Base-by-base conservation (phyloP, 2,113 vertebrate species). In the Tragelaphus strepsiceros region DNA sequence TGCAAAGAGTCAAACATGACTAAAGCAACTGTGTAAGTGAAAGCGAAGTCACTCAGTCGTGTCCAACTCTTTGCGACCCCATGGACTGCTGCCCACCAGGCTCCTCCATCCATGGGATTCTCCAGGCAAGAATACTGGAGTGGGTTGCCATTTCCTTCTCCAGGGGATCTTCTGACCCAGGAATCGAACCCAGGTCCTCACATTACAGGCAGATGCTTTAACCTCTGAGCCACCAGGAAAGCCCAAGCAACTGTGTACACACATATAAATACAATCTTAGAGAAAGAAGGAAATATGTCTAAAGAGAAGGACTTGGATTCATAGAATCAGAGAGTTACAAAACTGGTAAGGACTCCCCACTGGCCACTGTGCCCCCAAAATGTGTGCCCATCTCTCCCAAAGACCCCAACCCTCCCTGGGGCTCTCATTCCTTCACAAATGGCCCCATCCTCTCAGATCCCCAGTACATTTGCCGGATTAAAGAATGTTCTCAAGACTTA, bases 261-360 rank as follows among this genome's bases (percentile, higher is more conserved):
- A 35, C n/a, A 14, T 8, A 22, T 24, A 83, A 83, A 35, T 54
- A 54, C n/a, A 21, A 22, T 71, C 30, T 91, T n/a, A 53, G 35
- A 64, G 39, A 51, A 71, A 78, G 46, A 53, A 84, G 26, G 46
- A 32, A 61, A 58, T 80, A 39, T 2, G 16, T 35, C 35, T 53
- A 56, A 26, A 82, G 32, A 54, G 80, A 21, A 51, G 26, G 28
- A n/a, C 30, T 90, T 53, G 54, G 24, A 61, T 62, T 92, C 94
- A 81, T 82, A 61, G 43, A 85, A 87, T 85, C 83, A 86, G 71
- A 97, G 89, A 97, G 59, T 98, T 96, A 94, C 49, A 96, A 91
- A 97, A 61, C 56, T 62, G 43, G 14, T 9, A 14, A 49, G 46
- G 30, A 85, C 26, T 32, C 51, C 26, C 26, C 71, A 32, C 14